phyloP scores from a whole-genome alignment of 2,113 vertebrate genomes.

The Acrocephalus kingi region DNA sequence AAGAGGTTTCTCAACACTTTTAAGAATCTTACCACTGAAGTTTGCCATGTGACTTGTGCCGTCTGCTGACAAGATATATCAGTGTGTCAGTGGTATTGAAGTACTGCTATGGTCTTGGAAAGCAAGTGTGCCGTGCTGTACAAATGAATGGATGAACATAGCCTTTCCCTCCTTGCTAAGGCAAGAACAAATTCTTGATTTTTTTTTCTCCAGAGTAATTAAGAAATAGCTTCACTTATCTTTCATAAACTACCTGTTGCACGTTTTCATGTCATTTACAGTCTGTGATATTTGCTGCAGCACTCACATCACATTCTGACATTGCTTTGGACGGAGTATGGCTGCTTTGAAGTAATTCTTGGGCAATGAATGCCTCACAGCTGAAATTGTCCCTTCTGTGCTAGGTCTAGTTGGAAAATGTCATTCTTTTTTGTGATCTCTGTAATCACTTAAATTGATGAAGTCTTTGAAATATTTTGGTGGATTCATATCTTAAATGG shows the following conservation, averaged over 20 bases:
- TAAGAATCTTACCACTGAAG: background rate
- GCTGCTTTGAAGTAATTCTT: background rate
- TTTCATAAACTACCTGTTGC: background rate
- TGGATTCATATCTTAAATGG: background rate
- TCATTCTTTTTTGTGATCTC: background rate
- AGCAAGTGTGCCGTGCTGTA: rapidly evolving
- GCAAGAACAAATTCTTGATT: background rate
- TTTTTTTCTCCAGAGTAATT: background rate
- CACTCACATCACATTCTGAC: background rate
- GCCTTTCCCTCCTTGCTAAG: background rate
- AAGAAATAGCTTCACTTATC: background rate
- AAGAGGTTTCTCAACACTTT: background rate
- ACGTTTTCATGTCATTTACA: background rate
- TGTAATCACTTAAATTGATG: background rate
- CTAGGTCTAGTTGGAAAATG: background rate
- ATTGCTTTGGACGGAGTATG: background rate
- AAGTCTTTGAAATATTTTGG: background rate
- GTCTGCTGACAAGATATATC: background rate
- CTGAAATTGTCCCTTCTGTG: background rate
- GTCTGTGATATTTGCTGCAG: background rate
- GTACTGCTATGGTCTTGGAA: background rate
- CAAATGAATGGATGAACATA: background rate
- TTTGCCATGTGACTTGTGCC: background rate
- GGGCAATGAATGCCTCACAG: background rate
- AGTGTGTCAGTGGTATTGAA: background rate